Conservation (phyloP, 2,113 vertebrate species). For the Embiotoca jacksoni region DNA sequence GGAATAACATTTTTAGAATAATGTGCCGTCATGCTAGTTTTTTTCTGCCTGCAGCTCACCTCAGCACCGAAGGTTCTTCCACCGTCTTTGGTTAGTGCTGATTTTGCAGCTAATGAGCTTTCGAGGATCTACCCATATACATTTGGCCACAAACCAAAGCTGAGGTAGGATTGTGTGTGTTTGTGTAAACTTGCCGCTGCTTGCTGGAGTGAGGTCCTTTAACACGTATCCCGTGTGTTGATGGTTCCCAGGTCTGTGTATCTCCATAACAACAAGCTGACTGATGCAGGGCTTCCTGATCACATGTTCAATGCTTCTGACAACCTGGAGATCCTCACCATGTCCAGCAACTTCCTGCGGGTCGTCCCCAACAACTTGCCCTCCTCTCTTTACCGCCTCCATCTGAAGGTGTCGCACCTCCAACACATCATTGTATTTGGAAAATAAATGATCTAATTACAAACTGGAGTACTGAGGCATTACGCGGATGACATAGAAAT, state of each 20-base stretch:
- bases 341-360: conserved; percentile 97
- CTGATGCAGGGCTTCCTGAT: conserved; percentile 92
- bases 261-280: conserved; percentile 98
- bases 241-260: conserved; percentile 90
- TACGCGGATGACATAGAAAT: not conserved
- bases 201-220: not conserved
- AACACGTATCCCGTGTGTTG: not conserved
- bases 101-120: conserved; percentile 97
- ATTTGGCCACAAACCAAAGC: conserved; percentile 94
- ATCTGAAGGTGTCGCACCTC: conserved; percentile 89
- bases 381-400: conserved; percentile 90
- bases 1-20: too few relatives aligned
- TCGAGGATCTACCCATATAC: conserved; percentile 94
- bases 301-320: conserved; percentile 93
- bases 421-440: not conserved
- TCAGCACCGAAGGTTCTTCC: conserved; percentile 92
- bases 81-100: conserved; percentile 92
- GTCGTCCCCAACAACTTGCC: conserved; percentile 93
- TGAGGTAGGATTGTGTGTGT: conserved; percentile 86
- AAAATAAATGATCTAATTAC: not conserved
- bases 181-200: not conserved
- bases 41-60: conserved; percentile 87
- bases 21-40: not conserved
- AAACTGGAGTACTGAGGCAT: not conserved
- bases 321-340: conserved; percentile 93